Conservation (phyloP, 2,113 vertebrate genomes). For the Caranx ignobilis region DNA sequence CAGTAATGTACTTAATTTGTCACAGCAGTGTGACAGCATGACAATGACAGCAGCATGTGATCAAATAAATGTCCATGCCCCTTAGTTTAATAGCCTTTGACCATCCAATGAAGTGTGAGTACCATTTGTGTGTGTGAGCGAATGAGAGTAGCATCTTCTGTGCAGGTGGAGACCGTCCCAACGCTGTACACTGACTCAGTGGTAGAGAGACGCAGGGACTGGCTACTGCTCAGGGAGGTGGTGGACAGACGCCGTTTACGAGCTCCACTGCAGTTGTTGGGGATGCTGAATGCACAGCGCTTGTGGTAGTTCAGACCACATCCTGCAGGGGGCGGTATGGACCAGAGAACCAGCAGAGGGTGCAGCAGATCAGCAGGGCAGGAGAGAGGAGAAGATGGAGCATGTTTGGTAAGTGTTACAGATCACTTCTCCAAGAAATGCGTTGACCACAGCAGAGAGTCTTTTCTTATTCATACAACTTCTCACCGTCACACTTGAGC, state of each 20-base stretch:
- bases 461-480: constrained; percentile 5
- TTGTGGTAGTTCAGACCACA: constrained; percentile 96
- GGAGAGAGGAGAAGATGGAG: background rate
- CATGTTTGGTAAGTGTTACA: background rate
- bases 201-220: constrained; percentile 88
- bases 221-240: constrained; percentile 88
- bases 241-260: constrained; percentile 91
- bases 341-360: constrained; percentile 13
- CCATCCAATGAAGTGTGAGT: constrained; percentile 3
- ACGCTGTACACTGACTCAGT: constrained; percentile 85
- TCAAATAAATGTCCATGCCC: background rate
- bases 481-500: constrained; percentile 92
- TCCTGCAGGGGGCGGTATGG: constrained; percentile 81
- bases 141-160: constrained; percentile 79
- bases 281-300: constrained; percentile 94
- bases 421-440: background rate
- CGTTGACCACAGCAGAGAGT: background rate
- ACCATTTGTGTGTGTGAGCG: constrained; percentile 84
- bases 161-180: constrained; percentile 71
- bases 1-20: no score
- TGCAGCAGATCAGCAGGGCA: background rate
- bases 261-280: constrained; percentile 93
- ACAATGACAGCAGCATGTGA: background rate
- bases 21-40: no score
- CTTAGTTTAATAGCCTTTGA: background rate